Base-by-base conservation (phyloP, 2,113 vertebrate genomes). In the Pogonocichla stellata region DNA sequence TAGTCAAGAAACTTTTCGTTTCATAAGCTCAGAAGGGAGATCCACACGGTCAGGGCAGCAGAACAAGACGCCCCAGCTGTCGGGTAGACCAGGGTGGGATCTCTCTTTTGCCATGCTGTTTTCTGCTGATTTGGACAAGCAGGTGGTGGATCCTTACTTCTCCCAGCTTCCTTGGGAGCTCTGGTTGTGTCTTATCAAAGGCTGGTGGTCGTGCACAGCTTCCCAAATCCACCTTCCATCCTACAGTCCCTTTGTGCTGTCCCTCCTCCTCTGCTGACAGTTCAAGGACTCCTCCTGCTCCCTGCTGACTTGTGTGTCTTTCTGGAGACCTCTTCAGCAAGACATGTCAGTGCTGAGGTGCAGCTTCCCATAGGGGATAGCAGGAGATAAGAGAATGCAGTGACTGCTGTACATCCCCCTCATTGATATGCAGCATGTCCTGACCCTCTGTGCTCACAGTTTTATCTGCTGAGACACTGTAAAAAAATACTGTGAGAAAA, bases 271-370 rank as follows among this genome's bases (percentile, higher is more conserved):
- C 66, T 75, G 13, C 36, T 77, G 74, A 70, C 62, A 64, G 29
- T 66, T 71, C 2, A 3, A 77, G 77, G 72, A 16, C 45, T 73
- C 23, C 43, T 40, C 29, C 61, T 72, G 72, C 72, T 69, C 86
- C 51, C 40, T 81, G 77, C 28, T 91, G 67, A 31, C 40, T 65
- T 10, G 3, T 65, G 23, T 70, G 71, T 80, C 91, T 62, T 80
- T 77, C 60, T 90, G 65, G 69, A 92, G 26, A 56, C 17, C 33
- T 69, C 66, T 80, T n/a, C 61, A 93, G 70, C 34, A 66, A 69
- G 47, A n/a, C 16, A 14, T 13, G 38, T 47, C 78, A 75, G 58
- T 0, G 0, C 4, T 69, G 70, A 87, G 25, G 40, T 56, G 54
- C 64, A 43, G 36, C 13, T 47, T 95, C 80, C 60, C 15, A 3